Conservation (phyloP, 2,113 vertebrate species). For the Marmota flaviventris region DNA sequence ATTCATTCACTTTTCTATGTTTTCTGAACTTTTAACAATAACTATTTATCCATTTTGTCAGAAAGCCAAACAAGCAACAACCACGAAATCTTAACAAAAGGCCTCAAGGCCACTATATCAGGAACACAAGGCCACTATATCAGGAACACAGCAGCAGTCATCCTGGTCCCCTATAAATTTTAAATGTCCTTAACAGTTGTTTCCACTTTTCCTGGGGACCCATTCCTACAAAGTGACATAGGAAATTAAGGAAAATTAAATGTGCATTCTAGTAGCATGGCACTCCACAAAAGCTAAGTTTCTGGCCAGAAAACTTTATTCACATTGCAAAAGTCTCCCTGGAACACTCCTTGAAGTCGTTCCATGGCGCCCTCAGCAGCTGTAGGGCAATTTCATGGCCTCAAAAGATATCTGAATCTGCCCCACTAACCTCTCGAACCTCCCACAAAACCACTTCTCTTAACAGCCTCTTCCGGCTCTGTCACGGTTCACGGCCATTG, state of each 20-base stretch:
- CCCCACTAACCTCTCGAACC: background rate
- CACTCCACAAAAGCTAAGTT: background rate
- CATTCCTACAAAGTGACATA: background rate
- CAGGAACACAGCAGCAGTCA: background rate
- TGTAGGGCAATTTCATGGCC: background rate
- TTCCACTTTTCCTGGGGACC: background rate
- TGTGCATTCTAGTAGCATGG: background rate
- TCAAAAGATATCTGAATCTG: background rate
- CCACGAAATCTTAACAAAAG: background rate
- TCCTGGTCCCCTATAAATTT: background rate
- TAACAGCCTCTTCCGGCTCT: background rate
- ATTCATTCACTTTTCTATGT: slow-evolving; percentile 28
- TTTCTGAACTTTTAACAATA: background rate
- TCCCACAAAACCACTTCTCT: background rate
- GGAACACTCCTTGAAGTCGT: background rate
- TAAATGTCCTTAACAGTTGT: background rate
- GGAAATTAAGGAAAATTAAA: background rate
- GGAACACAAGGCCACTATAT: background rate
- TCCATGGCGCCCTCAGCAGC: background rate
- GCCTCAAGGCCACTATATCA: background rate
- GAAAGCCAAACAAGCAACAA: slow-evolving; percentile 29
- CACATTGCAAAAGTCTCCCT: background rate
- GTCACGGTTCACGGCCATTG: background rate
- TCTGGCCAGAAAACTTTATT: background rate
- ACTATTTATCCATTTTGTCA: background rate